Base-by-base conservation (phyloP, 2,888 invertebrate species). In the Alloplasta piceator region DNA sequence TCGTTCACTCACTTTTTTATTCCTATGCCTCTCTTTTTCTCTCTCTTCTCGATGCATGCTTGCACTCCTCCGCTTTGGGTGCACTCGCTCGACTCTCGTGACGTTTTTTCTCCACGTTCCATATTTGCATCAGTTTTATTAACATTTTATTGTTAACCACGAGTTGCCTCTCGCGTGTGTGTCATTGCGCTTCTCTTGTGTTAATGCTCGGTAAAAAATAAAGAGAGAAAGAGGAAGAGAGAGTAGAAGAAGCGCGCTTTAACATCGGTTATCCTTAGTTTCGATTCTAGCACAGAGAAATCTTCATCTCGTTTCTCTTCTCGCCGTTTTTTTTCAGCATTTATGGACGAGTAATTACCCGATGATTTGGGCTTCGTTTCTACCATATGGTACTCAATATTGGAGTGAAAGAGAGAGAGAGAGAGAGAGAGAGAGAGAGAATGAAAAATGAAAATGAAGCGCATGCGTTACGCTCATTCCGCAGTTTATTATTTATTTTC, bases 321-420 rank as follows among this genome's bases (percentile, higher is more conserved):
- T 26, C 26, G 84, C 85, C 81, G 84, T 85, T 80, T 55, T 26
- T 10, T 46, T 39, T 41, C 36, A 55, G 6, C 84, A 85, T 90
- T 90, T 89, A 89, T 87, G 87, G 86, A 85, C 86, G 86, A 85
- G 87, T 90, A 89, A 90, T 90, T 90, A 88, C 85, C 85, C 84
- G 84, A 86, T 85, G 85, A 87, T 89, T 89, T 86, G 77, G 85
- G 84, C 83, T 77, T 75, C 82, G 41, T 79, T 82, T 66, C 43
- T 52, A 16, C 41, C 41, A 38, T 39, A 14, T 14, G 41, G 36
- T 26, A 26, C 26, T 26, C 26, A 26, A 26, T 26, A 26, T 26
- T 26, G 26, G 1, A n/a, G 39, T 41, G 50, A 26, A 3, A 26
- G 26, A 73, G 38, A 10, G 58, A 55, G 50, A 50, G 63, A 61